These are phyloP conservation scores for Latrodectus hesperus DNA, from an alignment of 2,888 invertebrate species.

Conservation along the genomic window DNA sequence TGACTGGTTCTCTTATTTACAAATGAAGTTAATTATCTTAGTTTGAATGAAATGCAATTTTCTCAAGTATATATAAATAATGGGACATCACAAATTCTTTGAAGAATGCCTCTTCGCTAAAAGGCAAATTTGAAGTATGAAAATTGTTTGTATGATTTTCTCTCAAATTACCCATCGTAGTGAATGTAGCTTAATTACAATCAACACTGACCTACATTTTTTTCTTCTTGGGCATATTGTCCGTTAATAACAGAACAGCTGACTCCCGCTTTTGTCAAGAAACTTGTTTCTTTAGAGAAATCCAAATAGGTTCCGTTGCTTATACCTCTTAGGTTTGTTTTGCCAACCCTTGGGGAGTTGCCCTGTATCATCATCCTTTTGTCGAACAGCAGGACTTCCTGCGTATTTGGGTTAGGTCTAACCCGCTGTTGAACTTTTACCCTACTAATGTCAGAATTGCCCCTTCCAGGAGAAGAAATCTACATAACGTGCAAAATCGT, in stretches of 20 bases:
- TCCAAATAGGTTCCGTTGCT: not conserved
- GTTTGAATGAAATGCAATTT: too few species aligned
- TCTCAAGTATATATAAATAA: too few species aligned
- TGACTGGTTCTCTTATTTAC: too few species aligned
- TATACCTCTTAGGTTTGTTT: not conserved
- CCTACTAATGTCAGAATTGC: constrained; percentile 49
- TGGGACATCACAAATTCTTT: too few species aligned
- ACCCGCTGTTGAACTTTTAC: constrained; percentile 60
- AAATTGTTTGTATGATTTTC: too few species aligned
- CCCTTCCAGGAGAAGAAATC: not conserved
- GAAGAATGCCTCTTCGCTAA: too few species aligned
- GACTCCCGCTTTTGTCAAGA: not conserved
- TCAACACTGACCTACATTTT: not conserved
- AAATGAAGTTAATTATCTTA: too few species aligned
- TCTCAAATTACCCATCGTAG: too few species aligned
- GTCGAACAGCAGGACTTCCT: not conserved
- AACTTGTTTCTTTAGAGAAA: not conserved
- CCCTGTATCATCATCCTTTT: not conserved
- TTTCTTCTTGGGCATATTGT: not conserved
- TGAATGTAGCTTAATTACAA: not conserved
- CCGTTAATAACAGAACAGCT: not conserved
- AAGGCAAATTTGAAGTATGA: too few species aligned
- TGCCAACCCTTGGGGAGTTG: not conserved
- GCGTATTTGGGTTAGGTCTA: constrained; percentile 49
- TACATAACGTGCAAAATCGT: not conserved